Evolutionary conservation across 2,888 invertebrate genomes (phyloP), one percentile per base, ranked within the genome.

Genomic region (Stenichneumon culpator): DNA sequence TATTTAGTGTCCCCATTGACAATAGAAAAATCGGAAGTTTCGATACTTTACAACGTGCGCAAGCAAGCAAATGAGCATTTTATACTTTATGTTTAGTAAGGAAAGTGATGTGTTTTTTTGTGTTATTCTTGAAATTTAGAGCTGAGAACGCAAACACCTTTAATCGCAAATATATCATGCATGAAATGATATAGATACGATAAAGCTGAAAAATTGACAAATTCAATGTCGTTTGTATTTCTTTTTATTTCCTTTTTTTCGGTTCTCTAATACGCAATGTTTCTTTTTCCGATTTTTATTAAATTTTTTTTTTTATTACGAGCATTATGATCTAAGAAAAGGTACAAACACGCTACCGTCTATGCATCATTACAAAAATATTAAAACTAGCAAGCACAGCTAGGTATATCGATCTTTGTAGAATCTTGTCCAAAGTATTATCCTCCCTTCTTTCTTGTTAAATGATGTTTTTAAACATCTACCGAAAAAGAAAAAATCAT

Each of bases 381-480:
- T 94, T 94, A 93, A 94, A 93, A 93, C 93, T 94, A 94, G 91
- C 91, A 94, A 93, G 93, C 93, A 88, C 93, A 93, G 92, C 92
- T 93, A 92, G 90, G 89, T 87, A 74, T 79, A 86, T 83, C 67
- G 81, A 81, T 82, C 75, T 84, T 86, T 69, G 69, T 82, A 78
- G 73, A 86, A 78, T 78, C 54, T 80, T 80, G 63, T 81, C 77
- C 63, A 77, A 77, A 79, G 39, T 78, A 73, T 81, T 63, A 50
- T 57, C 70, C 79, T 74, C 60, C 70, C 79, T 74, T 50, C 28
- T 68, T 84, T 72, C 52, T 81, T 47, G 47, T 69, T 72, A 36
- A 39, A 36, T 50, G 39, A 16, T 32, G 22, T 79, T 63, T 44
- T 77, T n/a, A 63, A 44, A 52, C 36, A 19, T 57, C 22, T 72